Evolutionary conservation across 1,140 invertebrate genomes (phyloP), one percentile per base, ranked within the genome.

Genomic region (Bombus balteatus): DNA sequence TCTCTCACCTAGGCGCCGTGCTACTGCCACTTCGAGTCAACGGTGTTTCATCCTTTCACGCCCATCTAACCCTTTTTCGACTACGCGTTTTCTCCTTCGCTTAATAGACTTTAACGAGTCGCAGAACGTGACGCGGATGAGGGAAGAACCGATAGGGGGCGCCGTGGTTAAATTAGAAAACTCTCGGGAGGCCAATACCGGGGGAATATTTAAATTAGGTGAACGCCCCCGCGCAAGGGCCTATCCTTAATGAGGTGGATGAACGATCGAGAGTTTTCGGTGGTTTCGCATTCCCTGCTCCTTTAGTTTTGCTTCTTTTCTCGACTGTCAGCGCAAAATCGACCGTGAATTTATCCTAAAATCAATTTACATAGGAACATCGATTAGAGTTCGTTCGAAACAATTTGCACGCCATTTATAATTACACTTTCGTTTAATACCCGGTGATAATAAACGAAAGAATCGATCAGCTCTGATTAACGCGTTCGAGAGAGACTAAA

Each of bases 161-260:
- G 84, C 77, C 76, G 88, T 65, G 88, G 88, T 90, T 90, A 90
- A 90, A 90, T 90, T 90, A 90, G 89, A 90, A 90, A 90, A 90
- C 86, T 90, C 88, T 90, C 73, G 65, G 82, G 66, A 80, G 57
- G 72, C 75, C 41, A 47, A 70, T 76, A 70, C 28, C 43, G 57
- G 78, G 80, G 80, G 83, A 88, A 88, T 90, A 90, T 90, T 90
- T 88, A 90, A 90, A 90, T 90, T 88, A 85, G 86, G 79, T 82
- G 68, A 85, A 87, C 89, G 81, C 81, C 88, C 28, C 78, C 59
- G 37, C 39, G 57, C 81, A 62, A 89, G 62, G 59, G 57, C 72
- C 81, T 78, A 77, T 74, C 81, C 81, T 83, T 85, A 89, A 90
- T 82, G 88, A 90, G 88, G 80, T 77, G 88, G 79, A 90, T 90